These are phyloP conservation scores for Neodiprion pinetum DNA, from an alignment of 1,140 invertebrate genomes.

Conservation along the genomic window DNA sequence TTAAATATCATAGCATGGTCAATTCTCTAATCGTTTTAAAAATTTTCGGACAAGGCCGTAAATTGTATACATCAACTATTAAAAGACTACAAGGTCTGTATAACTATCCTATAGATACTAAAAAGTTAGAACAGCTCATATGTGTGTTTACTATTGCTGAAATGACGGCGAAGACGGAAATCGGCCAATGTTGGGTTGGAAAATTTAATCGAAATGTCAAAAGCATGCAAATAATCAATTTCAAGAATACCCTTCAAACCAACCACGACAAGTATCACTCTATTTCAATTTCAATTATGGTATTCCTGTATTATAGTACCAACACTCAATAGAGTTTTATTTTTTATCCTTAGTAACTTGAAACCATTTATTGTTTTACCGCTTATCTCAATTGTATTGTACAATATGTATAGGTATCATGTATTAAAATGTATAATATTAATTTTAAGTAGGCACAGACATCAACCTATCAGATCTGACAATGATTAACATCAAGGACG, in stretches of 20 bases:
- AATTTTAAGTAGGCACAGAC: constrained; percentile 4
- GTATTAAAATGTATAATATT: too few relatives aligned
- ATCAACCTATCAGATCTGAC: constrained; percentile 4
- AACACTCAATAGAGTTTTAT: too few relatives aligned
- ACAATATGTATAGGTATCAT: too few relatives aligned
- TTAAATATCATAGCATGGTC: background rate
- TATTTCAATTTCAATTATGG: too few relatives aligned
- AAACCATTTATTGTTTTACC: background rate
- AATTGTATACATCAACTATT: background rate
- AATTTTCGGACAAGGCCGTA: background rate
- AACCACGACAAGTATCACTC: too few relatives aligned
- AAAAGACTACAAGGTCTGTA: background rate
- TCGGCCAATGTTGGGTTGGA: too few relatives aligned
- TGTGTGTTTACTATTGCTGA: background rate
- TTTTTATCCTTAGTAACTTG: constrained; percentile 1
- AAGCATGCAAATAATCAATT: too few relatives aligned
- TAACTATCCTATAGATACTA: background rate
- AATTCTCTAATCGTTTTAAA: background rate
- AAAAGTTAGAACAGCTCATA: background rate
- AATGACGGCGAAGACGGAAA: too few relatives aligned
- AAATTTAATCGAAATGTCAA: too few relatives aligned
- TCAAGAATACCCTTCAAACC: too few relatives aligned
- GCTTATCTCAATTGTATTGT: too few relatives aligned
- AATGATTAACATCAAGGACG: background rate
- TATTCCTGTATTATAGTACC: too few relatives aligned